phyloP scores from a whole-genome alignment of 2,797 vertebrate species.

The Toxotes lorentzi region DNA sequence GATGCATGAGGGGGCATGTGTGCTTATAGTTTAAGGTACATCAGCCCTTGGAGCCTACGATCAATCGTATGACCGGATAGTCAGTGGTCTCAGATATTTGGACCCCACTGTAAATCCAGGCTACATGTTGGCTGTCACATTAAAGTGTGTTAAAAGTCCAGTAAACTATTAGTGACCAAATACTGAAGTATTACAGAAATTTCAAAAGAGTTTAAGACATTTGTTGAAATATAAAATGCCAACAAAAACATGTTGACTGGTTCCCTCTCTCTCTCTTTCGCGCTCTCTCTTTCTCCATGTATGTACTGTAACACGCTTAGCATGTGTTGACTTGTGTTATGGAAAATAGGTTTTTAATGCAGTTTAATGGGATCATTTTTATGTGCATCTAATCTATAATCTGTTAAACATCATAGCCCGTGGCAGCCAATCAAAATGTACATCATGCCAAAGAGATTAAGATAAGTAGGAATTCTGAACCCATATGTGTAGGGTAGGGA shows the following conservation, averaged over 20 bases:
- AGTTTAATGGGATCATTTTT: constrained; percentile 73
- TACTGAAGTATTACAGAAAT: not conserved
- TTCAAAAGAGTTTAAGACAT: not conserved
- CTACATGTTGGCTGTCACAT: not conserved
- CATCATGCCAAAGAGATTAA: constrained; percentile 67
- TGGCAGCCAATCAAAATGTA: constrained; percentile 69
- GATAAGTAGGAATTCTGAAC: constrained; percentile 58
- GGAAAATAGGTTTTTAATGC: constrained; percentile 60
- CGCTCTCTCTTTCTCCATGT: constrained; percentile 8
- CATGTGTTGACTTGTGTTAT: constrained; percentile 60
- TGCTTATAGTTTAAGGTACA: constrained; percentile 12
- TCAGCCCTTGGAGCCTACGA: not conserved
- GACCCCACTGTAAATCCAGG: not conserved
- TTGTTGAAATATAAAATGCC: not conserved
- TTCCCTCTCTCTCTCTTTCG: not conserved
- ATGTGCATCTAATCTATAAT: constrained; percentile 71
- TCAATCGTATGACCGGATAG: too few relatives aligned
- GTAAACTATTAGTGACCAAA: not conserved
- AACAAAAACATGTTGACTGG: not conserved
- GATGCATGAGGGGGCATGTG: constrained; percentile 2
- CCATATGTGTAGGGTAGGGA: constrained; percentile 25
- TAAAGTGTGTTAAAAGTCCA: not conserved
- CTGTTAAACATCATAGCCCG: constrained; percentile 62
- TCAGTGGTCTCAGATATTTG: too few relatives aligned
- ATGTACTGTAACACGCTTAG: constrained; percentile 44